Base-by-base conservation (phyloP, 2,797 vertebrate genomes). In the Erethizon dorsatum region DNA sequence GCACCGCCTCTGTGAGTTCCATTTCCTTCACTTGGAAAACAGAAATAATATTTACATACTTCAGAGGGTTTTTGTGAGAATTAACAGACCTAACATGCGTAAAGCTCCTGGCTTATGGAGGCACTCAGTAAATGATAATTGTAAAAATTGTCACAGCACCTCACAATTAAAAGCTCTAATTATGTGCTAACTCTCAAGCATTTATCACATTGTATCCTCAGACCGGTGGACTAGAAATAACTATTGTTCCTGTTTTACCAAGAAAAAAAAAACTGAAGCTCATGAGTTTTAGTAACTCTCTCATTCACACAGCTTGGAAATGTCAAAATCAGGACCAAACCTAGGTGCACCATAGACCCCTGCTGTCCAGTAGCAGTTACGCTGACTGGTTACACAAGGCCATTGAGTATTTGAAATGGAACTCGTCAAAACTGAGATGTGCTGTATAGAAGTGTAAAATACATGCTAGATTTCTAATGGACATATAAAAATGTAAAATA, bases 11-110 rank as follows among this genome's bases (percentile, higher is more conserved):
- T 89, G 28, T 50, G 87, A 50, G 59, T 92, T 94, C 79, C 11
- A 31, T n/a, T 73, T 79, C 73, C 2, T 73, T 80, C 37, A 11
- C 45, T 45, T 92, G 56, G 90, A 56, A 73, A 82, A 84, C 47
- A 69, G 52, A 67, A 71, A 83, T 61, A 65, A 67, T 69, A 37
- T 14, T 11, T 54, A 41, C 10, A 45, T 41, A 26, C 12, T 18
- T 83, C 89, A 37, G 77, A 96, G 59, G 28, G 12, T 79, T 96
- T 96, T 63, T 83, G 33, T 84, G 59, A 91, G 22, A 18, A 85
- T 85, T 77, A 85, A 95, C 59, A 63, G 18, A 93, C 45, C 28
- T 88, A 54, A 28, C 28, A 24, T 59, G n/a, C 33, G 11, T 45
- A 59, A 95, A 90, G 84, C 18, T 28, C 52, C 83, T 78, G 67